Evolutionary conservation across 2,888 invertebrate species (phyloP).

Genomic region (Dilophus febrilis): DNA sequence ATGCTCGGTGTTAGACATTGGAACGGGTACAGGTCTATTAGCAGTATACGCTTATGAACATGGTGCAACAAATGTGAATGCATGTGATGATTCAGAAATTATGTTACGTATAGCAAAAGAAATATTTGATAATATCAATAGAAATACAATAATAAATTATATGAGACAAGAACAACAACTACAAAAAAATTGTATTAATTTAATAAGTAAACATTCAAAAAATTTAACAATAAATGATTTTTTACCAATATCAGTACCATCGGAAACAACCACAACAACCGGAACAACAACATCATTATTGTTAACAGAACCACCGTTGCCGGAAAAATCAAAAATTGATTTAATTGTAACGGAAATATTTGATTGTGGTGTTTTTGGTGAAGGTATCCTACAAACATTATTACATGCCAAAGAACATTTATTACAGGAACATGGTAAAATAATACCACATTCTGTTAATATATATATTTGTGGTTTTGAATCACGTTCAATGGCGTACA

Average conservation of each 20-base stretch:
- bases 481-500: constrained; percentile 33
- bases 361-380: constrained; percentile 66
- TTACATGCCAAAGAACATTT: constrained; percentile 51
- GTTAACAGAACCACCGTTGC: no score
- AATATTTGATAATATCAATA: constrained; percentile 28
- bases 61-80: constrained; percentile 38
- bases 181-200: constrained; percentile 22
- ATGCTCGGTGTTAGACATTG: constrained; percentile 51
- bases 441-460: constrained; percentile 43
- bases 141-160: constrained; percentile 6
- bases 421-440: constrained; percentile 31
- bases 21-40: constrained; percentile 59
- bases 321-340: constrained; percentile 30
- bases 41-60: constrained; percentile 46
- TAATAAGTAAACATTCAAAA: constrained; percentile 43
- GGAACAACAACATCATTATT: no score
- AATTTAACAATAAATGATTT: constrained; percentile 34
- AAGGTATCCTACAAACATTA: constrained; percentile 47
- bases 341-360: constrained; percentile 61
- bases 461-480: constrained; percentile 46
- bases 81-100: constrained; percentile 47
- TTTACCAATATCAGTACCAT: no score
- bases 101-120: constrained; percentile 45
- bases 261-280: no score
- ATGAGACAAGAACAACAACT: neutral